A percentile compares a stretch with the other conserved stretches of the same genome.
Evolutionary conservation across 35 echinoderm and acorn worm species (phyloP).

Genomic region (Acanthaster planci): DNA sequence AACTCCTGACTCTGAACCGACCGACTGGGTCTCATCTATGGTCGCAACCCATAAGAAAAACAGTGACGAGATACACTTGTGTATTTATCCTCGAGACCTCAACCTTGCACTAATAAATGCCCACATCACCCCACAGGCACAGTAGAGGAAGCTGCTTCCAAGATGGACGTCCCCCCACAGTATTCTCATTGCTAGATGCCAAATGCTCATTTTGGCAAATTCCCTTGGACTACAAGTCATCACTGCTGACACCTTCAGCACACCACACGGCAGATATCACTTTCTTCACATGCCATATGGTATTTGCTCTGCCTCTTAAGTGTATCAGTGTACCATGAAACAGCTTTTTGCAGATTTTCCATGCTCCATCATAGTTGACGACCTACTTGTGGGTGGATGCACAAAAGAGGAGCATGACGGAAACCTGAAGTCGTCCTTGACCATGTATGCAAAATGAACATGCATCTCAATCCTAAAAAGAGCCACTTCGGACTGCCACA

Average conservation of each 20-base stretch:
- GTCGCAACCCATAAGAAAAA: slow-evolving; percentile 43
- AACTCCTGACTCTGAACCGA: slow-evolving; percentile 22
- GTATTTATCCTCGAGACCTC: slow-evolving; percentile 35
- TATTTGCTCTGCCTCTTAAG: slow-evolving; percentile 52
- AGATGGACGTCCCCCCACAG: too few relatives aligned
- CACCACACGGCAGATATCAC: background rate
- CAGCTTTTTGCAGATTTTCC: slow-evolving; percentile 49
- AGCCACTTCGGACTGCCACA: slow-evolving; percentile 54
- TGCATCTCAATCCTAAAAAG: slow-evolving; percentile 63
- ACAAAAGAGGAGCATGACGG: slow-evolving; percentile 38
- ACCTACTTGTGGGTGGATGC: slow-evolving; percentile 45
- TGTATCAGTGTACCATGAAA: slow-evolving; percentile 57
- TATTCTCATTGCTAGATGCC: slow-evolving; percentile 8
- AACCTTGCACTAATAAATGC: slow-evolving; percentile 30
- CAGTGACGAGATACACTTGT: background rate
- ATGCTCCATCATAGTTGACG: slow-evolving; percentile 45
- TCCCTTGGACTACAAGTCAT: background rate
- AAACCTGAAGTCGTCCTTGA: slow-evolving; percentile 28
- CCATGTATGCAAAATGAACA: background rate
- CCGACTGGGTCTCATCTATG: slow-evolving; percentile 42
- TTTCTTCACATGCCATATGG: slow-evolving; percentile 46
- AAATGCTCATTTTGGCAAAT: slow-evolving; percentile 20
- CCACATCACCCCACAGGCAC: slow-evolving; percentile 43
- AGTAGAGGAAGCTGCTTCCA: slow-evolving; percentile 48
- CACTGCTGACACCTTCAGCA: too few relatives aligned